Evolutionary conservation across 2,113 vertebrate genomes (phyloP), one percentile per base, ranked within the genome.

Genomic region (Oncorhynchus kisutch): DNA sequence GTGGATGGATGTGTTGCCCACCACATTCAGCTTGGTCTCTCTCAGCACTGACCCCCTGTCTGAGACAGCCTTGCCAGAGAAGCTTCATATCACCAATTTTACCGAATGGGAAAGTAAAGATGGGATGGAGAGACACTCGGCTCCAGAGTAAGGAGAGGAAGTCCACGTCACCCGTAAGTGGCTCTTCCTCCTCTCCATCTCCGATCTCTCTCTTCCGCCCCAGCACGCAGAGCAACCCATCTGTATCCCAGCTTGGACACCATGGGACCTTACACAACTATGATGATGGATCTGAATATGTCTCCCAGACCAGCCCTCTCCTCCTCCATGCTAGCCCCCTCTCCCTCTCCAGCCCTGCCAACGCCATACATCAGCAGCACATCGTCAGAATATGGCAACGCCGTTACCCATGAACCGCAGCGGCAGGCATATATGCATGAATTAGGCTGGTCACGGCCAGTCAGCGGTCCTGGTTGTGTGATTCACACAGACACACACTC

Each of bases 41-140:
- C 70, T 1, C 71, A 68, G 29, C 34, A 18, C 5, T 70, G 69
- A 75, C 71, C 65, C 57, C 72, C 67, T 67, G 67, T 69, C 57
- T 0, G 27, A 78, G 39, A 45, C 39, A 45, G 39, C 39, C 39
- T 45, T 45, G 31, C 27, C 72, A 49, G 80, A 73, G 1, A 27
- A 24, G 67, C 60, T n/a, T 5, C 68, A 16, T 25, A 27, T 69
- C 31, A 13, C 27, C 16, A 16, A 1, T 2, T 27, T 20, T n/a
- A 66, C 76, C 24, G 60, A 54, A 7, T 0, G 14, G 67, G 68
- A 72, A 25, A 13, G 27, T 18, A 6, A 31, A 24, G 65, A 54
- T 49, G 54, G 48, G 54, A 45, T 62, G 54, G 45, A 72, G 78
- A 51, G 59, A 5, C 25, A 14, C 75, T 54, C 31, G 24, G 48